A percentile compares a stretch with the other conserved stretches of the same genome.
These are phyloP conservation scores for Lepidothrix coronata DNA, from an alignment of 2,113 vertebrate species.

Conservation along the genomic window DNA sequence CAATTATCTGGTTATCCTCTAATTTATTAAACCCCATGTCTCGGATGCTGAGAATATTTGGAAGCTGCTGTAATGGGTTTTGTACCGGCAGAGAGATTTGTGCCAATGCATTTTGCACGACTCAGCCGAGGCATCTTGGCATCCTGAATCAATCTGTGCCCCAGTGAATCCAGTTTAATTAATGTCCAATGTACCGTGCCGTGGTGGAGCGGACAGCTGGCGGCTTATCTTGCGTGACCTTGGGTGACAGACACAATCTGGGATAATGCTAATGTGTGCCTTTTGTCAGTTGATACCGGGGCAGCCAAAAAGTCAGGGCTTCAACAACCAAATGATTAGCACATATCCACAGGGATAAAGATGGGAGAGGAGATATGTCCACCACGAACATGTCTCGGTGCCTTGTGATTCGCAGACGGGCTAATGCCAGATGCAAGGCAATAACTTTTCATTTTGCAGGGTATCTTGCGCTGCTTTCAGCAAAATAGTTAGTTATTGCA, in stretches of 20 bases:
- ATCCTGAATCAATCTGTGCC: neutral
- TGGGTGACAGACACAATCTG: constrained; percentile 43
- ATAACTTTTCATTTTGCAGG: neutral
- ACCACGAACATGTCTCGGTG: neutral
- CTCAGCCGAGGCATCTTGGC: constrained; percentile 39
- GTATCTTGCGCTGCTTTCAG: neutral
- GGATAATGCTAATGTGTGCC: constrained; percentile 1
- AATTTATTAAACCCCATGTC: constrained; percentile 20
- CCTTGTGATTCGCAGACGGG: neutral
- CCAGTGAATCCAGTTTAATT: constrained; percentile 27
- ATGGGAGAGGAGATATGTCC: neutral
- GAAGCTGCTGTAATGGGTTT: constrained; percentile 13
- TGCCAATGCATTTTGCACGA: neutral
- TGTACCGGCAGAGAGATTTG: neutral
- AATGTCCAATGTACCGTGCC: constrained; percentile 19
- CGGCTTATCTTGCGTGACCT: neutral
- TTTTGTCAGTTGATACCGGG: constrained; percentile 19
- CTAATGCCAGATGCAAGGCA: neutral
- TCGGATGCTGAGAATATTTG: constrained; percentile 2
- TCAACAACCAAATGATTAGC: neutral
- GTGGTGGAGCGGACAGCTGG: constrained; percentile 21
- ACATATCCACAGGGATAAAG: constrained; percentile 17
- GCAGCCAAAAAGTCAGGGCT: constrained; percentile 35
- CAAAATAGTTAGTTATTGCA: neutral
- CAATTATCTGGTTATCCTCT: constrained; percentile 7